These are phyloP conservation scores for Drosophila recens DNA, from an alignment of 2,888 invertebrate genomes.

Conservation along the genomic window DNA sequence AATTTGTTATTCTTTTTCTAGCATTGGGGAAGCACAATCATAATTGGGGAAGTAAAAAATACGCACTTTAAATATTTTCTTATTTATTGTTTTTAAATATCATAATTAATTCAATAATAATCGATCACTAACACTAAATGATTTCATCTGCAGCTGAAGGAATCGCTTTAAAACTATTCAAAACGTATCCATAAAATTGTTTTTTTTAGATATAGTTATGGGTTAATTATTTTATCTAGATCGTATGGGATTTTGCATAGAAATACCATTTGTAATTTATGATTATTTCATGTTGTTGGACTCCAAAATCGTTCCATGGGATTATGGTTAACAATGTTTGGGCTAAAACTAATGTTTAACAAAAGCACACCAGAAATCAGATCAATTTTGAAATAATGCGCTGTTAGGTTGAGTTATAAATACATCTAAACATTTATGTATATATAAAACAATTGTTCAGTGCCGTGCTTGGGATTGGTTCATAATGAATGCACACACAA, in stretches of 20 bases:
- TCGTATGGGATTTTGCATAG: slow-evolving; percentile 49
- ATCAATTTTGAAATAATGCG: slow-evolving; percentile 42
- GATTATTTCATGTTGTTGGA: slow-evolving; percentile 42
- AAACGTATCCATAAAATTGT: slow-evolving; percentile 32
- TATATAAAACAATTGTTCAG: slow-evolving; percentile 51
- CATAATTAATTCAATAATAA: slow-evolving; percentile 57
- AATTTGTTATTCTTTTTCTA: background rate
- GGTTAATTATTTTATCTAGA: slow-evolving; percentile 45
- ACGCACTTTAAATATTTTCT: slow-evolving; percentile 38
- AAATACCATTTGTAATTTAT: slow-evolving; percentile 54
- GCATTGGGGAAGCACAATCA: background rate
- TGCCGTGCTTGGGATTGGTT: slow-evolving; percentile 48
- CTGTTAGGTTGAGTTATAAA: slow-evolving; percentile 28
- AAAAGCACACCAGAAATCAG: slow-evolving; percentile 63
- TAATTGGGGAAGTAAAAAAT: background rate
- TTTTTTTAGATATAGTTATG: slow-evolving; percentile 20
- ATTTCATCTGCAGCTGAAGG: slow-evolving; percentile 44
- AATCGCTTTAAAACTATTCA: slow-evolving; percentile 27
- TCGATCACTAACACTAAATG: slow-evolving; percentile 58
- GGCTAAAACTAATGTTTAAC: slow-evolving; percentile 59
- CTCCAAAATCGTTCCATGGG: slow-evolving; percentile 40
- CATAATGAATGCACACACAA: slow-evolving; percentile 24
- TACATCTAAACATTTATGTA: slow-evolving; percentile 10
- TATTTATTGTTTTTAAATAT: slow-evolving; percentile 58
- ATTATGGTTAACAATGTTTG: slow-evolving; percentile 55